These are phyloP conservation scores for Macropus fuliginosus DNA, from an alignment of 2,797 vertebrate species.

Conservation along the genomic window DNA sequence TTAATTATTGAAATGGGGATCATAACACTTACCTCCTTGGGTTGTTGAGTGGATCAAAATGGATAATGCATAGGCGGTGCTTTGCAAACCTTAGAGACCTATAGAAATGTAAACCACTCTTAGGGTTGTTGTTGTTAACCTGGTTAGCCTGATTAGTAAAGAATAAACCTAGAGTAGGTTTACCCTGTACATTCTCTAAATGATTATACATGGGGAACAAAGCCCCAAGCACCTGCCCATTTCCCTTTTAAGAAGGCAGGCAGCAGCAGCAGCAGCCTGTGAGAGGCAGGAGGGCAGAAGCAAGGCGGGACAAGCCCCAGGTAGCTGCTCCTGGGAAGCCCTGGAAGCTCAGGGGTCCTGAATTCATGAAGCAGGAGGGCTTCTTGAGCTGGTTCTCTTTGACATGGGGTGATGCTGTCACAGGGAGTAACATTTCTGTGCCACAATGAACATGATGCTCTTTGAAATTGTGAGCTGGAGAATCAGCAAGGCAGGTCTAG, in stretches of 20 bases:
- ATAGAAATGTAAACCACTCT: neutral
- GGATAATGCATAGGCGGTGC: neutral
- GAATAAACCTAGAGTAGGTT: neutral
- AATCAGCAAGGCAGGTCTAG: neutral
- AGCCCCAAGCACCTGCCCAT: neutral
- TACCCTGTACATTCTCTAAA: neutral
- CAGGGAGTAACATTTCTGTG: neutral
- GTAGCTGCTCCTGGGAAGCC: neutral
- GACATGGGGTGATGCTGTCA: neutral
- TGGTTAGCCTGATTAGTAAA: neutral
- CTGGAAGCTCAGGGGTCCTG: neutral
- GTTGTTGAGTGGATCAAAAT: neutral
- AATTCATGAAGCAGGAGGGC: neutral
- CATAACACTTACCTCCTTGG: neutral
- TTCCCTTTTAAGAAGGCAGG: neutral
- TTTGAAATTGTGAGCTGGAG: neutral
- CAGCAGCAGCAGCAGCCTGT: neutral
- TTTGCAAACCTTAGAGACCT: neutral
- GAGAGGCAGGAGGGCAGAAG: neutral
- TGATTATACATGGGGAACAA: neutral
- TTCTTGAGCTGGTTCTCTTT: neutral
- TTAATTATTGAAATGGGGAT: neutral
- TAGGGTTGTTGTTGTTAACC: neutral
- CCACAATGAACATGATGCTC: neutral
- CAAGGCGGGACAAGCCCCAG: neutral